Conservation (phyloP, 92 coral and sea anemone species). For the Heteractis magnifica region DNA sequence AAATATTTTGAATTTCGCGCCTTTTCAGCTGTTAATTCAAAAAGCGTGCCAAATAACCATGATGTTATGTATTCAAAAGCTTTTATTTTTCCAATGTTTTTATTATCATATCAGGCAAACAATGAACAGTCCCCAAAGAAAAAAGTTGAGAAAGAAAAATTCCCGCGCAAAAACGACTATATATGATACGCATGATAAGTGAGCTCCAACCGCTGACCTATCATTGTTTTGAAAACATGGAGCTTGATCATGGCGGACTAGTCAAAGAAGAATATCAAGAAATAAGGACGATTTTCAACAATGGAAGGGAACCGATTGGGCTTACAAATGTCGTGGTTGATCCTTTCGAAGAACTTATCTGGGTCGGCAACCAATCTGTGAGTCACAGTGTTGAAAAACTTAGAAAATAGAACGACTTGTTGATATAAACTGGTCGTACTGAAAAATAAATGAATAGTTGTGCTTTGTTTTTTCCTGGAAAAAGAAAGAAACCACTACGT, state of each 20-base stretch:
- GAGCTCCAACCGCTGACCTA: neutral
- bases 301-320: conserved; percentile 87
- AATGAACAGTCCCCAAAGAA: too few relatives aligned
- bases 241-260: conserved; percentile 68
- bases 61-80: too few relatives aligned
- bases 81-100: too few relatives aligned
- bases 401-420: neutral
- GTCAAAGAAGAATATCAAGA: conserved; percentile 89
- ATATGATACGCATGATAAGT: neutral
- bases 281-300: conserved; percentile 73
- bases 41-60: too few relatives aligned
- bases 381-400: conserved; percentile 12
- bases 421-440: too few relatives aligned
- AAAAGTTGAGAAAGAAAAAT: neutral
- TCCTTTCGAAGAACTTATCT: conserved; percentile 87
- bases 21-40: too few relatives aligned
- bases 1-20: too few relatives aligned
- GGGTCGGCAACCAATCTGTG: conserved; percentile 95
- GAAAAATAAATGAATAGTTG: too few relatives aligned
- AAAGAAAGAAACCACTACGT: too few relatives aligned
- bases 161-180: neutral
- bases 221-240: conserved; percentile 61
- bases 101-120: too few relatives aligned
- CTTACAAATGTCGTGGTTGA: conserved; percentile 86
- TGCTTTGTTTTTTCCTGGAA: too few relatives aligned